These are phyloP conservation scores for Pogonocichla stellata DNA, from an alignment of 2,113 vertebrate genomes.

Conservation along the genomic window DNA sequence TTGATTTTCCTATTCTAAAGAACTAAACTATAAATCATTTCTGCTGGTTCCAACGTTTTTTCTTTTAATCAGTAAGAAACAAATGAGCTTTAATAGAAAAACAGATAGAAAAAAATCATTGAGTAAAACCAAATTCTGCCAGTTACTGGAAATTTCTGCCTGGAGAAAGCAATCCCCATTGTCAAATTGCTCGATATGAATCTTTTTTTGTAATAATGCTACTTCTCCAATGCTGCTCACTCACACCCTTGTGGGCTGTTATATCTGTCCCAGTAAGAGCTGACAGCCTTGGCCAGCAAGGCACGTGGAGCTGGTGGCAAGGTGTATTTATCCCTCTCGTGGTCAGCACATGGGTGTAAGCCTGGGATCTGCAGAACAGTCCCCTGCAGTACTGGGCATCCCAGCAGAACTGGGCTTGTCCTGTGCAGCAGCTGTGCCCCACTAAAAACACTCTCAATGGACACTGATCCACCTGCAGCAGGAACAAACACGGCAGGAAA, in stretches of 20 bases:
- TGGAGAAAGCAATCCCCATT: neutral
- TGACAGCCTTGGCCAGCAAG: neutral
- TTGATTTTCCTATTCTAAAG: conserved; percentile 49
- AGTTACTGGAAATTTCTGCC: neutral
- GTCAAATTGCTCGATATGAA: neutral
- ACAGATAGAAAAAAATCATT: neutral
- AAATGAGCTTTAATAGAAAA: conserved; percentile 20
- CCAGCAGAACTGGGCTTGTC: neutral
- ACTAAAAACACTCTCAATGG: neutral
- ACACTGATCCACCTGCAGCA: neutral
- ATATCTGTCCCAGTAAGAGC: neutral
- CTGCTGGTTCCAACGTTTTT: conserved; percentile 17
- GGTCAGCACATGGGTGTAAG: accelerated
- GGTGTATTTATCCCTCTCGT: accelerated
- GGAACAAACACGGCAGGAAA: accelerated
- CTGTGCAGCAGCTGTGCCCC: neutral
- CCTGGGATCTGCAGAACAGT: neutral
- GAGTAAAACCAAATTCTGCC: neutral
- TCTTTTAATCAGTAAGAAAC: conserved; percentile 26
- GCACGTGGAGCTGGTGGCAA: neutral
- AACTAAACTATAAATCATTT: conserved; percentile 53
- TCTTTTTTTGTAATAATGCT: neutral
- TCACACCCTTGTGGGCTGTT: neutral
- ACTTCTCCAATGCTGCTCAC: neutral
- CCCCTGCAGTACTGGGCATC: accelerated